Conservation (phyloP, 2,888 invertebrate genomes). For the Xylocampa areola region DNA sequence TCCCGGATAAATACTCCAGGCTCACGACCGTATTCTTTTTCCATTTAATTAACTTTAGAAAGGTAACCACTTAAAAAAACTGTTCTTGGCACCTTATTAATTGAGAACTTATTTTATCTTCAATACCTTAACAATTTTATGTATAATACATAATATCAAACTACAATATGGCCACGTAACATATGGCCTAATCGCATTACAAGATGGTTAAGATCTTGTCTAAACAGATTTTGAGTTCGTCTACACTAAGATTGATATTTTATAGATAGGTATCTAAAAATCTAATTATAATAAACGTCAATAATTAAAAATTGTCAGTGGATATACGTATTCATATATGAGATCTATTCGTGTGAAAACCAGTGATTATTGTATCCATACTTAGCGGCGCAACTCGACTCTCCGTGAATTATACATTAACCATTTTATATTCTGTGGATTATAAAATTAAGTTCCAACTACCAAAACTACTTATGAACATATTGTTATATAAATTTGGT, state of each 20-base stretch:
- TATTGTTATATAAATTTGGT: constrained; percentile 3
- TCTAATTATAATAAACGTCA: constrained; percentile 22
- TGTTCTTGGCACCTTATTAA: constrained; percentile 16
- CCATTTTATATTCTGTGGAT: not conserved
- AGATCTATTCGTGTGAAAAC: constrained; percentile 52
- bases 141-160: constrained; percentile 12
- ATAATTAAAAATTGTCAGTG: constrained; percentile 15
- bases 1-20: too few species aligned
- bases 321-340: constrained; percentile 40
- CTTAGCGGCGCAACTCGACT: not conserved
- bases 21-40: too few species aligned
- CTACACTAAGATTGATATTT: constrained; percentile 5
- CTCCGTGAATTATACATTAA: not conserved
- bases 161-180: constrained; percentile 13
- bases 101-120: constrained; percentile 6
- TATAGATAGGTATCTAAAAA: constrained; percentile 13
- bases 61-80: too few species aligned
- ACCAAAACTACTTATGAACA: too few species aligned
- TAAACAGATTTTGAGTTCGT: constrained; percentile 11
- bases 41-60: too few species aligned
- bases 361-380: constrained; percentile 23
- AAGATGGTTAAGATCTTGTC: constrained; percentile 7
- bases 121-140: not conserved
- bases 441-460: too few species aligned
- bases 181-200: constrained; percentile 4